Evolutionary conservation across 2,113 vertebrate species (phyloP), one percentile per base, ranked within the genome.

Genomic region (Lepisosteus oculatus): DNA sequence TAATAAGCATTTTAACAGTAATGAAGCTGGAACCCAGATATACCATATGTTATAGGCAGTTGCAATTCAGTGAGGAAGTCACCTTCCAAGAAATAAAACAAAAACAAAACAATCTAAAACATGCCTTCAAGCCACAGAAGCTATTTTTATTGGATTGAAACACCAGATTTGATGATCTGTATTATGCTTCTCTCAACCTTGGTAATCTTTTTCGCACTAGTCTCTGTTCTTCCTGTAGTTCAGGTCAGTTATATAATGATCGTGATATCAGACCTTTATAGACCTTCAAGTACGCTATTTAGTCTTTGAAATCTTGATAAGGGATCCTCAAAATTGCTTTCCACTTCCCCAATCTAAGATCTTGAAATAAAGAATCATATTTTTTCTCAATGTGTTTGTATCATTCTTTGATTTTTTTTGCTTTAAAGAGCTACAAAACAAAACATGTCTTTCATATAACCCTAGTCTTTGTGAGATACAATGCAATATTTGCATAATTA

Each of bases 11-110:
- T 29, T 29, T 29, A 29, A 29, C 29, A 29, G 29, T 29, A 29
- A 29, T 29, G 29, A 29, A 29, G 29, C 47, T 51, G 47, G 47
- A 51, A 51, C 29, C 29, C 29, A 29, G 29, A 51, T 51, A 9
- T 51, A 3, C 72, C 72, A 74, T 66, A 54, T 59, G 63, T 42
- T 61, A 42, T 64, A 2, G 59, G 43, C 63, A 73, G 76, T 69
- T 77, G 77, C 71, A 72, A 45, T 76, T 67, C 71, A 72, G 74
- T 73, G 75, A 75, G 70, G 72, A 78, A 79, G 76, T 80, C 74
- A 83, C 80, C 80, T 84, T 81, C 74, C 71, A 8, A 76, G 74
- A 80, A 72, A 68, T 59, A 70, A 55, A 4, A 51, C n/a, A 72
- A 68, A 71, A 64, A 51, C 71, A 65, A 73, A 65, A 69, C 65